A percentile compares a stretch with the other conserved stretches of the same genome.
phyloP scores from a whole-genome alignment of 2,113 vertebrate species.

The Pipra filicauda region DNA sequence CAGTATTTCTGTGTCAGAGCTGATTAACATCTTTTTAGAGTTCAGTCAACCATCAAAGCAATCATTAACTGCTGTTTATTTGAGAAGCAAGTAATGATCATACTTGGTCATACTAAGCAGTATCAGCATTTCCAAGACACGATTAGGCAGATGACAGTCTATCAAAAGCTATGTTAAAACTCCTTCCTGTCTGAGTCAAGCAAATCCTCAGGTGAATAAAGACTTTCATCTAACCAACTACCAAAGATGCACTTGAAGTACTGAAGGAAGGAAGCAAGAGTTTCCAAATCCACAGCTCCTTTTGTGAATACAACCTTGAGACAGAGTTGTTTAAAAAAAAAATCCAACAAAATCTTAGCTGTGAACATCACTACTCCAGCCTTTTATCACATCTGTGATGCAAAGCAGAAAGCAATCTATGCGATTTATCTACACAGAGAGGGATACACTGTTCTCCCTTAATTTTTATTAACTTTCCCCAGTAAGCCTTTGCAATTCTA shows the following conservation, averaged over 20 bases:
- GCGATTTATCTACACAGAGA: not conserved
- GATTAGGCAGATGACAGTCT: not conserved
- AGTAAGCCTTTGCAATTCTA: not conserved
- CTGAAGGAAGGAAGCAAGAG: not conserved
- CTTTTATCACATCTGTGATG: not conserved
- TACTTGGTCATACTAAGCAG: not conserved
- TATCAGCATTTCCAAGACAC: not conserved
- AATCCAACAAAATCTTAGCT: not conserved
- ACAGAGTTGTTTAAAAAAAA: not conserved
- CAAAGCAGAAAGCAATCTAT: not conserved
- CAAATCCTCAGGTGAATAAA: not conserved
- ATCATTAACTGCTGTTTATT: not conserved
- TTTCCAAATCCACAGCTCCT: not conserved
- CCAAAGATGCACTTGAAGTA: not conserved
- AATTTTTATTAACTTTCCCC: not conserved
- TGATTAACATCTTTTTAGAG: not conserved
- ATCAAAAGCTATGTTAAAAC: not conserved
- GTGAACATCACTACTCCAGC: not conserved
- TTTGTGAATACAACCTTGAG: not conserved
- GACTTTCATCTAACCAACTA: not conserved
- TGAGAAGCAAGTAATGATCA: not conserved
- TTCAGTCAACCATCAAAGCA: not conserved
- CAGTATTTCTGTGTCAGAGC: not conserved
- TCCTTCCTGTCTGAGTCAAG: not conserved
- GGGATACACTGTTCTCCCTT: not conserved